These are phyloP conservation scores for Synaphobranchus kaupii DNA, from an alignment of 2,797 vertebrate genomes.

Conservation along the genomic window DNA sequence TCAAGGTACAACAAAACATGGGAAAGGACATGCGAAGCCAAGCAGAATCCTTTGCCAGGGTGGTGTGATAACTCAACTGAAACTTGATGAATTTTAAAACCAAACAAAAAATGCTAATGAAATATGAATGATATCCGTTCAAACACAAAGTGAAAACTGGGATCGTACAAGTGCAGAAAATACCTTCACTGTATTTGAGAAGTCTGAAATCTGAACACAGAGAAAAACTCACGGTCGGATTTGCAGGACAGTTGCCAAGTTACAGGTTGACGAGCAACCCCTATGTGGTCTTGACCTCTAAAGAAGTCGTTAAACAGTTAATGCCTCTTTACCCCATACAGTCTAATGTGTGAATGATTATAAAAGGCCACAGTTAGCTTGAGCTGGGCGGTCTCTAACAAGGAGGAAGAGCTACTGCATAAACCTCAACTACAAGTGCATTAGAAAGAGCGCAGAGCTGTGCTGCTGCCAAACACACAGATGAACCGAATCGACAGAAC, in stretches of 20 bases:
- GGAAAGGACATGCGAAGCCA: not conserved
- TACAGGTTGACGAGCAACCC: not conserved
- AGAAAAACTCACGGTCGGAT: conserved; percentile 36
- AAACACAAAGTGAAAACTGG: not conserved
- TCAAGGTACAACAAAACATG: not conserved
- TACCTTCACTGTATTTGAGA: conserved; percentile 85
- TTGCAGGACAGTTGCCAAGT: not conserved
- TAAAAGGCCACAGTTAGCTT: conserved; percentile 10
- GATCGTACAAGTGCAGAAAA: conserved; percentile 25
- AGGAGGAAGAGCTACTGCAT: not conserved
- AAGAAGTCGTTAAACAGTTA: conserved; percentile 6
- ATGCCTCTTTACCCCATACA: not conserved
- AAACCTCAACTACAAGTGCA: not conserved
- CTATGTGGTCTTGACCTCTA: not conserved
- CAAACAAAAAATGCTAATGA: conserved; percentile 4
- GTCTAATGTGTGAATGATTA: not conserved
- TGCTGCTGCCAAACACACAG: not conserved
- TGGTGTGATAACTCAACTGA: not conserved
- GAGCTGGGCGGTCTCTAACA: not conserved
- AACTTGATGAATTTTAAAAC: not conserved
- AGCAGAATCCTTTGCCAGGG: not conserved
- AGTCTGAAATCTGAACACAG: conserved; percentile 76
- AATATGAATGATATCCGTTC: not conserved
- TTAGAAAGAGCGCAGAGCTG: not conserved
- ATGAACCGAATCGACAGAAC: not conserved